Base-by-base conservation (phyloP, 2,888 invertebrate species). In the Lasius platythorax region DNA sequence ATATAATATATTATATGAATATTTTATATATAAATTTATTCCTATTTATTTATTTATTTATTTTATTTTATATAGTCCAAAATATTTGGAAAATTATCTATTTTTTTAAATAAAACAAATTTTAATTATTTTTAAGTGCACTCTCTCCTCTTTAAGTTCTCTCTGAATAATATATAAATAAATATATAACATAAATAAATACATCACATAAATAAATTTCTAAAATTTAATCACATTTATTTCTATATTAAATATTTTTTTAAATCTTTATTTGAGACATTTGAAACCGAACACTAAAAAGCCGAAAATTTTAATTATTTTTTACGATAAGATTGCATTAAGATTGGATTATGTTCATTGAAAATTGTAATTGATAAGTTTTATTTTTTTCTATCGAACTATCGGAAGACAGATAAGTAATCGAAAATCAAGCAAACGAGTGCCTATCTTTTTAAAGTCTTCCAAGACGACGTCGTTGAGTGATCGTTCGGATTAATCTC, bases 371-470 rank as follows among this genome's bases (percentile, higher is more conserved):
- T 66, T 33, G 8, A n/a, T 43, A 15, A 28, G 3, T 46, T 75
- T 64, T 0, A 33, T 63, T 33, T 12, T 40, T 61, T 79, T 43
- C 23, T 12, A 15, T n/a, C 3, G 3, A 15, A 46, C 8, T 30
- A 12, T 8, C 3, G 43, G 8, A 28, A 56, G 40, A 15, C 2
- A 33, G 6, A 23, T 11, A 28, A 66, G 28, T 56, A 43, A 28
- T 67, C 11, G 18, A 73, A 6, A 81, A 83, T 85, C 76, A 86
- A 88, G 75, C 82, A 85, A 91, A 85, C 81, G 79, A 88, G 87
- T 90, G 90, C 90, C 90, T 90, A 89, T 78, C 56, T 82, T 74
- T 11, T 61, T 79, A 63, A 72, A 81, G 90, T 90, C 90, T 90
- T 90, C 90, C 90, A 86, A 64, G 61, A 46, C 56, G 67, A 63